Conservation (phyloP, 2,797 vertebrate species). For the Eidolon dupreanum region DNA sequence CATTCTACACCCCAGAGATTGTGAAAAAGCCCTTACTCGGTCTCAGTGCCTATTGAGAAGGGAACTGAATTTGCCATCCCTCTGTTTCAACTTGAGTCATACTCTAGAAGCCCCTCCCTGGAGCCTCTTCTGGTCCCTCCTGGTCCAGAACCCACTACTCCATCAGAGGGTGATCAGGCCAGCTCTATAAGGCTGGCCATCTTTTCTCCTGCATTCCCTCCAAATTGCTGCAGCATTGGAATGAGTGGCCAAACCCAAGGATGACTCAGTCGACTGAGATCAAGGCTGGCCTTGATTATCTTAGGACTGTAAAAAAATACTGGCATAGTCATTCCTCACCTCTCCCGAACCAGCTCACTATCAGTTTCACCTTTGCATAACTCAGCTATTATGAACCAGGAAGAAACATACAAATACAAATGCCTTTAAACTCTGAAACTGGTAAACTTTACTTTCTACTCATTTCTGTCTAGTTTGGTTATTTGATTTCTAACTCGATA, state of each 20-base stretch:
- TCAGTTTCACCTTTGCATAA: background rate
- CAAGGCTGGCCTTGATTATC: background rate
- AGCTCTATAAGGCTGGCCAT: background rate
- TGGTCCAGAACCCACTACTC: background rate
- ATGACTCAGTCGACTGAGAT: background rate
- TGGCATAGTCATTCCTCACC: background rate
- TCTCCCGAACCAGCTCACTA: background rate
- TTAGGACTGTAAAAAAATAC: background rate
- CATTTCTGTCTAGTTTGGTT: slow-evolving; percentile 8
- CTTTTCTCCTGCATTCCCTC: background rate
- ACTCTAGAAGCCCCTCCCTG: background rate
- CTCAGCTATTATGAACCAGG: background rate
- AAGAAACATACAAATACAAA: slow-evolving; percentile 10
- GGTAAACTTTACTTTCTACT: background rate
- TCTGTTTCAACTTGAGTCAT: background rate
- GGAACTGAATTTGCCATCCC: background rate
- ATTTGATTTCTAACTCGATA: slow-evolving; percentile 19
- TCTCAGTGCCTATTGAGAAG: background rate
- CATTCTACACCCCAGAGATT: background rate
- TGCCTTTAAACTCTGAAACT: slow-evolving; percentile 1
- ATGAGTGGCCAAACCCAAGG: background rate
- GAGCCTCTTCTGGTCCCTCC: background rate
- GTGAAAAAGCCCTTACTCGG: background rate
- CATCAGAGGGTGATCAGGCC: background rate
- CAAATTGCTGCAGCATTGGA: background rate